Evolutionary conservation across 2,113 vertebrate genomes (phyloP).

Genomic region (Choloepus hoffmanni): DNA sequence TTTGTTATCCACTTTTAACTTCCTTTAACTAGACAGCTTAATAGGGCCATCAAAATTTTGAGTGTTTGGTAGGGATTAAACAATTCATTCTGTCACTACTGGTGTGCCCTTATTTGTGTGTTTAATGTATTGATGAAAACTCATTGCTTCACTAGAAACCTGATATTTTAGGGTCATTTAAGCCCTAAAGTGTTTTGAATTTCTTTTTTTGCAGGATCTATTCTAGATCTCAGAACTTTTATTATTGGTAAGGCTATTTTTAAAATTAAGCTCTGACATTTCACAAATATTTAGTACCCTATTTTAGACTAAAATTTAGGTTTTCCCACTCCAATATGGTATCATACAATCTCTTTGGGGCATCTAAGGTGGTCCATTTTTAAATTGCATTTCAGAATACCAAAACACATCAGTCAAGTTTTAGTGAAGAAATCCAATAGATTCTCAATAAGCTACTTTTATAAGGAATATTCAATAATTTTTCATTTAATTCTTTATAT

Average conservation of each 20-base stretch:
- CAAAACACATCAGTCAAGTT: neutral
- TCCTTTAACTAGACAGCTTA: neutral
- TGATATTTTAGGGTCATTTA: slow-evolving; percentile 12
- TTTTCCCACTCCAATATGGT: neutral
- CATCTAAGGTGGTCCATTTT: slow-evolving; percentile 31
- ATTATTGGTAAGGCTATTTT: neutral
- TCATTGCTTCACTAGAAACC: slow-evolving; percentile 19
- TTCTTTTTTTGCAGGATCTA: neutral
- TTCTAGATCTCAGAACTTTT: neutral
- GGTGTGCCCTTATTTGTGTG: neutral
- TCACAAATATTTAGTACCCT: slow-evolving; percentile 20
- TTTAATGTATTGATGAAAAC: neutral
- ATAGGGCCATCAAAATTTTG: neutral
- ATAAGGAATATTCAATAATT: slow-evolving; percentile 52
- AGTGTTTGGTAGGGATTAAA: neutral
- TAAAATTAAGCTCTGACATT: neutral
- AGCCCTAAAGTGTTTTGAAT: neutral
- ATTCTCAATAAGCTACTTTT: slow-evolving; percentile 60
- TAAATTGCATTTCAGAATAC: slow-evolving; percentile 23
- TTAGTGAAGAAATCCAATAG: slow-evolving; percentile 60
- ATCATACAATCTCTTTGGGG: neutral
- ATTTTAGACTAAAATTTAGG: neutral
- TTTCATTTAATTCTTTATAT: slow-evolving; percentile 68
- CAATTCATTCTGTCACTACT: neutral
- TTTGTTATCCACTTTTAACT: neutral